phyloP scores from a whole-genome alignment of 37 sponge, comb jelly and placozoan genomes.

The Dysidea cf. avara region DNA sequence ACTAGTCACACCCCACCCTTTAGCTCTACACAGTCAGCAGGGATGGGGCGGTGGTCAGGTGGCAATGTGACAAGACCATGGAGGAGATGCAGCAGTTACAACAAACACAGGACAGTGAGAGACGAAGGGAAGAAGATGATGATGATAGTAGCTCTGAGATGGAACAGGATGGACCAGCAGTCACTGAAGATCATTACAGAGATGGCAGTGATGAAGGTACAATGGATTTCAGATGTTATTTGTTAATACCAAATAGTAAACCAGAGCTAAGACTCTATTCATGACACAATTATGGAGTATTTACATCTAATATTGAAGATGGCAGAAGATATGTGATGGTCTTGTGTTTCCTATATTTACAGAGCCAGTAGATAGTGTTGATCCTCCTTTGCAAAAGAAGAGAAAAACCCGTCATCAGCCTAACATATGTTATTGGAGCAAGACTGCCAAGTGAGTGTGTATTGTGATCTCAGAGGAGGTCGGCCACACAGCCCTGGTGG shows the following conservation, averaged over 20 bases:
- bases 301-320: neutral
- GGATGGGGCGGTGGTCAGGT: constrained; percentile 76
- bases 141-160: neutral
- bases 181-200: neutral
- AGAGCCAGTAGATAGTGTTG: neutral
- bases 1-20: neutral
- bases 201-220: constrained; percentile 3
- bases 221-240: no score
- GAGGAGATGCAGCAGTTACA: constrained; percentile 24
- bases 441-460: constrained; percentile 45
- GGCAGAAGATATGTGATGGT: neutral
- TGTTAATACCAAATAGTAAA: no score
- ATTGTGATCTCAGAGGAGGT: neutral
- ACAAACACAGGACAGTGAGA: neutral
- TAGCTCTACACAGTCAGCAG: constrained; percentile 80
- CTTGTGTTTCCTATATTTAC: no score
- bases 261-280: no score
- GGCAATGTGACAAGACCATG: constrained; percentile 46
- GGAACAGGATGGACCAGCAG: neutral
- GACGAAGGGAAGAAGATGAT: neutral
- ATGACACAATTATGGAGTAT: neutral
- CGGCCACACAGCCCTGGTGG: neutral
- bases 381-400: neutral
- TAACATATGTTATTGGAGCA: constrained; percentile 47
- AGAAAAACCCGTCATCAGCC: neutral